Evolutionary conservation across 2,888 invertebrate genomes (phyloP).

Genomic region (Parnassius glacialis): DNA sequence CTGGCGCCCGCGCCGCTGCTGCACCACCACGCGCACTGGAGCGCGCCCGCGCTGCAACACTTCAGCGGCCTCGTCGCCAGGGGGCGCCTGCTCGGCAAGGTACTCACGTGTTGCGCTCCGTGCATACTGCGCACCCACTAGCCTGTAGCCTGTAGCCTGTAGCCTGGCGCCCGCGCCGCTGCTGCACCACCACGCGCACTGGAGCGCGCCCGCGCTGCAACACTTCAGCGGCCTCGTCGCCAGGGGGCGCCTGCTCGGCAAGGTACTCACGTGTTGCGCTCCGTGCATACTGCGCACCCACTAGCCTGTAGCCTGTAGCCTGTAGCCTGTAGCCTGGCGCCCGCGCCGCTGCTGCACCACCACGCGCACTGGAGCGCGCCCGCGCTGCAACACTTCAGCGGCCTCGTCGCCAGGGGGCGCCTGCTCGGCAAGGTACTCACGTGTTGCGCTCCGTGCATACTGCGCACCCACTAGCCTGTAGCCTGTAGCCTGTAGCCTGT

Average conservation of each 20-base stretch:
- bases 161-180: constrained; percentile 85
- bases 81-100: constrained; percentile 70
- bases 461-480: too few species aligned
- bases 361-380: constrained; percentile 83
- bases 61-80: constrained; percentile 61
- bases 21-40: constrained; percentile 83
- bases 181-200: constrained; percentile 80
- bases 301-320: too few species aligned
- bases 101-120: constrained; percentile 32
- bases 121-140: neutral
- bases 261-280: constrained; percentile 47
- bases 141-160: too few species aligned
- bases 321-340: too few species aligned
- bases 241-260: constrained; percentile 61
- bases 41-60: constrained; percentile 67
- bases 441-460: neutral
- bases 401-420: constrained; percentile 48
- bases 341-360: constrained; percentile 81
- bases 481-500: too few species aligned
- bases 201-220: constrained; percentile 79
- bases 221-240: constrained; percentile 63
- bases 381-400: constrained; percentile 72
- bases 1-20: constrained; percentile 84
- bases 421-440: constrained; percentile 70
- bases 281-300: neutral